Evolutionary conservation across 2,113 vertebrate species (phyloP), one percentile per base, ranked within the genome.

Genomic region (Petromus typicus): DNA sequence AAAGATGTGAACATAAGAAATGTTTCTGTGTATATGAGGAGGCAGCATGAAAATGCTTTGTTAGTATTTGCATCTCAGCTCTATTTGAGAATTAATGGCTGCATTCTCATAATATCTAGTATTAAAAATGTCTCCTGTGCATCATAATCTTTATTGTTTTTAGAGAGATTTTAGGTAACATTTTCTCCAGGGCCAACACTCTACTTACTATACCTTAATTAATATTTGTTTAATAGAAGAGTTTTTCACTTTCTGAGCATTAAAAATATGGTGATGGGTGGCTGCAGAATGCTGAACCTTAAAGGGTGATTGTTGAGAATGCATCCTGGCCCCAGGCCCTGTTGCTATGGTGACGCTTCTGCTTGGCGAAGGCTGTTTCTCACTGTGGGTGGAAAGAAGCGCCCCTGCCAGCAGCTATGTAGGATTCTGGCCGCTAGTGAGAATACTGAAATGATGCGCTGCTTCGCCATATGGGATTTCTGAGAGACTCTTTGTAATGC

Each of bases 391-490:
- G 91, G 92, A 93, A 96, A 96, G 91, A 81, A 81, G 79, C 89
- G 95, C 96, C 86, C 95, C 91, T 95, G 89, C 97, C 97, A 96
- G 93, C 94, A 93, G 20, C 94, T 89, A 91, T 20, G 89, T 97
- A 96, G 97, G 97, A 91, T 95, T 78, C 96, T 97, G 97, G 97
- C 96, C 95, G 96, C 95, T 97, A 96, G 82, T 80, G 95, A 85
- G 91, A 96, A 95, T 17, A 56, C 95, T 86, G 95, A 92, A 89
- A 86, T 80, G 93, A 67, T 57, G 91, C 2, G 0, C 83, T 54
- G 20, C 86, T 78, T 93, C 86, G 71, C 95, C 97, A 89, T 88
- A 96, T 95, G 96, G 73, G 83, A 95, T 94, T 56, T 96, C 64
- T 34, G 89, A 89, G 54, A 94, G 59, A 83, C 64, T 82, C 87